Percentiles rank a stretch among this genome's conserved stretches.
These are phyloP conservation scores for Caenorhabditis sulstoni DNA, from an alignment of 2,888 invertebrate species.

Conservation along the genomic window DNA sequence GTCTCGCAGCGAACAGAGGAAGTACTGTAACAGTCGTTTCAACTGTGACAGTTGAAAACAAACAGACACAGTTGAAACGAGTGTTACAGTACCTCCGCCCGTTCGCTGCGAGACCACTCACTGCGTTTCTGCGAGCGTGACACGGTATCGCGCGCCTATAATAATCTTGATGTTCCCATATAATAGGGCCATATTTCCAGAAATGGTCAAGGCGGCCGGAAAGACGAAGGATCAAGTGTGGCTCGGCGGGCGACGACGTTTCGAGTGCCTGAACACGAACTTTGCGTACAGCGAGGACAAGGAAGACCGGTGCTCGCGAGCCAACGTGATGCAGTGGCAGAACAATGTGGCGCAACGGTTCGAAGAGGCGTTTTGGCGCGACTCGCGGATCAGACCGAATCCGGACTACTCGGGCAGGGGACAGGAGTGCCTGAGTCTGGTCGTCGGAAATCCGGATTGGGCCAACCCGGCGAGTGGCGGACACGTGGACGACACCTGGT, in stretches of 20 bases:
- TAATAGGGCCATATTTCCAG: neutral
- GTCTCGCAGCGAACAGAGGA: too few relatives aligned
- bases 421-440: neutral
- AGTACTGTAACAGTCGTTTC: too few relatives aligned
- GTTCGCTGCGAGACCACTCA: too few relatives aligned
- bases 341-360: neutral
- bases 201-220: neutral
- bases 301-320: neutral
- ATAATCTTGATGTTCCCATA: too few relatives aligned
- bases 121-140: too few relatives aligned
- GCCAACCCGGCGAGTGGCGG: neutral
- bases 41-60: too few relatives aligned
- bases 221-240: constrained; percentile 1
- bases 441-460: neutral
- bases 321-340: neutral
- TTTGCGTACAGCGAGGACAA: neutral
- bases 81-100: too few relatives aligned
- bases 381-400: neutral
- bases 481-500: neutral
- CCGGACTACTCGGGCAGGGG: neutral
- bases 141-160: too few relatives aligned
- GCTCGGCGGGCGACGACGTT: neutral
- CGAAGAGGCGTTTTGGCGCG: constrained; percentile 5
- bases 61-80: too few relatives aligned
- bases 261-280: neutral